phyloP scores from a whole-genome alignment of 2,888 invertebrate genomes.

The Tillus elongatus region DNA sequence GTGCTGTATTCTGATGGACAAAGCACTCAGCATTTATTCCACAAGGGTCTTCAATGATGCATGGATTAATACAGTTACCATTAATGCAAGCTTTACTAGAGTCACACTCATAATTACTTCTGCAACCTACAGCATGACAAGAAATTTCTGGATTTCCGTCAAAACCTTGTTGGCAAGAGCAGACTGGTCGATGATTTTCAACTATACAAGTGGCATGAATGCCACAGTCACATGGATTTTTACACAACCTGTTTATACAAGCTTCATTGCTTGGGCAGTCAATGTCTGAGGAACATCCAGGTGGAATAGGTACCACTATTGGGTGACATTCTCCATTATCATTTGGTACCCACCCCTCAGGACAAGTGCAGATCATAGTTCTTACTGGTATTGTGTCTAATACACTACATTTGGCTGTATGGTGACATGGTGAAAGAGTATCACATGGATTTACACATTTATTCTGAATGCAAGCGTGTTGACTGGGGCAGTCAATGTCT shows the following conservation, averaged over 20 bases:
- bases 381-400: constrained; percentile 77
- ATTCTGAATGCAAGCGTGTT: constrained; percentile 70
- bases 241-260: constrained; percentile 77
- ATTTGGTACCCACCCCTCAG: constrained; percentile 75
- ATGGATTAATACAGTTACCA: constrained; percentile 78
- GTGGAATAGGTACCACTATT: constrained; percentile 57
- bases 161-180: constrained; percentile 74
- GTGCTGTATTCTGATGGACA: constrained; percentile 59
- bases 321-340: constrained; percentile 69
- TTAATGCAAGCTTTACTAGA: constrained; percentile 76
- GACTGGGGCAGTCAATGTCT: constrained; percentile 73
- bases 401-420: constrained; percentile 69
- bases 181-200: constrained; percentile 75
- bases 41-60: constrained; percentile 69
- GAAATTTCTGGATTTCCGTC: constrained; percentile 79
- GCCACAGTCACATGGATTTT: constrained; percentile 83
- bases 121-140: constrained; percentile 74
- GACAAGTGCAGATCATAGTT: constrained; percentile 82
- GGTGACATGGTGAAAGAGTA: constrained; percentile 65
- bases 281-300: constrained; percentile 68
- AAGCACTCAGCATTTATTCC: constrained; percentile 77
- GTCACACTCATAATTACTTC: constrained; percentile 74
- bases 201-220: constrained; percentile 73
- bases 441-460: constrained; percentile 71
- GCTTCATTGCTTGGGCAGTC: constrained; percentile 73